Base-by-base conservation (phyloP, 1,140 invertebrate genomes). In the Microplitis demolitor region DNA sequence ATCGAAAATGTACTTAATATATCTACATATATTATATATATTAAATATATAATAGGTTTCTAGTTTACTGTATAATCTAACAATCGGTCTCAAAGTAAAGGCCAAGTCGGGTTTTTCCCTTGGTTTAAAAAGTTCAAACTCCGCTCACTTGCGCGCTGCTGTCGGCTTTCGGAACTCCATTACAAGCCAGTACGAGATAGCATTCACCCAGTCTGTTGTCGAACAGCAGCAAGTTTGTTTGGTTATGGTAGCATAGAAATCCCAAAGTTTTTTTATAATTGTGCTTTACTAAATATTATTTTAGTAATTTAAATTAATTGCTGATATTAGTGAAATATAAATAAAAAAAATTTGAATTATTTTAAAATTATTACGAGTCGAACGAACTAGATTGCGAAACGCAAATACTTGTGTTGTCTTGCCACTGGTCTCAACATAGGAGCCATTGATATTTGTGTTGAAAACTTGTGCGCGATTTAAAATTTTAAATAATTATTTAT, bases 81-180 rank as follows among this genome's bases (percentile, higher is more conserved):
- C 60, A 62, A 62, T 62, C 60, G n/a, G 33, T 11, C 34, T 63
- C 31, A 37, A 16, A 24, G 24, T 24, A 24, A 24, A 66, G 63
- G 63, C 14, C 37, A 51, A 24, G 24, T n/a, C 37, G 63, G 63
- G 63, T 51, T 66, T 66, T 66, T 37, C 63, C 63, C 33, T 34
- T 37, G 13, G 4, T 35, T 14, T 37, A 9, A 63, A 13, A 37
- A 63, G 11, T 31, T 24, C 8, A 3, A 6, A 11, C 14, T 58
- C 4, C 45, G 13, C 1, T 37, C 37, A 9, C n/a, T 8, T 1
- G 16, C 11, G 63, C 63, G 37, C 63, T 45, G 24, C 33, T 50
- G 9, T 58, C 16, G 24, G 8, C 1, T 8, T 4, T 58, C 11
- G 39, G 56, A 8, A 24, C 0, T 24, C 56, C 56, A 58, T 58